Percentiles rank a stretch among this genome's conserved stretches.
phyloP scores from a whole-genome alignment of 2,888 invertebrate genomes.

The Itoplectis maculator region DNA sequence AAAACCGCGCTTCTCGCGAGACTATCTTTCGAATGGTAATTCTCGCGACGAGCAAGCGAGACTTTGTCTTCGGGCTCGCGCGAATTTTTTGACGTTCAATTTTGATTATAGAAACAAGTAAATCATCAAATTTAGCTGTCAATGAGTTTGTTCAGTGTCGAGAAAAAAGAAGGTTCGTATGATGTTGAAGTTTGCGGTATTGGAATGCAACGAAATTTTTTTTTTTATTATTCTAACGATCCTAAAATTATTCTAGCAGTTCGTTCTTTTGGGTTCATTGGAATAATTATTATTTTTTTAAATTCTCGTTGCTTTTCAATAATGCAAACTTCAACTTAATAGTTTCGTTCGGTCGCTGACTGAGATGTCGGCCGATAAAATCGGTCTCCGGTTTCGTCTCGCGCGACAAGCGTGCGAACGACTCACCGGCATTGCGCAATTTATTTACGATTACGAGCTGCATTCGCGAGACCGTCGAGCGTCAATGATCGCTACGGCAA shows the following conservation, averaged over 20 bases:
- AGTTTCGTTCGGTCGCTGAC: neutral
- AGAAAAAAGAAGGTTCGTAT: no score
- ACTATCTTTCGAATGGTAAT: neutral
- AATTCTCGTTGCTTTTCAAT: no score
- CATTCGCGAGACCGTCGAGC: constrained; percentile 25
- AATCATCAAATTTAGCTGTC: no score
- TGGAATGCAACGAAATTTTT: no score
- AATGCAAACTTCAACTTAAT: no score
- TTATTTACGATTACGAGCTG: constrained; percentile 61
- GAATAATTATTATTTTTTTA: no score
- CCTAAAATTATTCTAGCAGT: no score
- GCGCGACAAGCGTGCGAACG: constrained; percentile 34
- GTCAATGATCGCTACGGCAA: constrained; percentile 10
- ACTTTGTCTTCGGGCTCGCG: neutral
- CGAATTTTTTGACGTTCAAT: neutral
- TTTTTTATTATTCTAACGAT: no score
- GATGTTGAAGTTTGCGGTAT: no score
- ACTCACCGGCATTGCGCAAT: constrained; percentile 51
- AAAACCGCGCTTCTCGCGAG: neutral
- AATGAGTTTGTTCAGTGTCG: no score
- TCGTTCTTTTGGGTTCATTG: no score
- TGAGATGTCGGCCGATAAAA: neutral
- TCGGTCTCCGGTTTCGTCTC: neutral
- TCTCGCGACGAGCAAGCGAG: neutral
- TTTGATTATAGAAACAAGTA: no score